Base-by-base conservation (phyloP, 2,797 vertebrate species). In the Hippopotamyrus pictus region DNA sequence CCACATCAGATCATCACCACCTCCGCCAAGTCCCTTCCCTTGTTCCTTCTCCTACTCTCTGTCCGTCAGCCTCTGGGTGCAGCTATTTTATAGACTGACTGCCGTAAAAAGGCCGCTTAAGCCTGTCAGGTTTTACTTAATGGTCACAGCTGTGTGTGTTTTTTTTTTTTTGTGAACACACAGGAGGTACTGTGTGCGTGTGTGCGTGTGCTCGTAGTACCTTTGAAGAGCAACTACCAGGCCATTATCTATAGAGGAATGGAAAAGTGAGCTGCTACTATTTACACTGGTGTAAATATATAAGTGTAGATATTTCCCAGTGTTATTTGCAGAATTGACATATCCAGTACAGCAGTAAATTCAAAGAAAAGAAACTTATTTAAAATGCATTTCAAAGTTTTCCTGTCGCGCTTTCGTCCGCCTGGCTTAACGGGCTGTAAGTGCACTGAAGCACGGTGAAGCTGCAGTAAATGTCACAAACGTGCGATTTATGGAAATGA, bases 401-500 rank as follows among this genome's bases (percentile, higher is more conserved):
- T 46, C 8, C 19, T 46, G 19, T n/a, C 9, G n/a, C 3, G 79
- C 79, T 50, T 50, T 48, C 79, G 44, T 29, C 9, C 79, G n/a
- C 44, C 5, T 9, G 44, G 17, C 19, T 22, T 83, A 83, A 83
- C 46, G 44, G 79, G 44, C 46, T 33, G 25, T 86, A 57, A 33
- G 85, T 86, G 50, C 51, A 37, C 14, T 2, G 85, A 86, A 86
- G 85, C 85, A 14, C 85, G 51, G 29, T 33, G 51, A 86, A 37
- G 51, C 51, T 41, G 50, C 51, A 57, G 22, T 86, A 86, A 86
- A 86, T 86, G 50, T 86, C 50, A 86, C 25, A 86, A 86, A 54
- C 84, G 50, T 50, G 79, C 48, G 84, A 86, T 86, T 86, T 86
- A 86, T 86, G 84, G 84, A 86, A 29, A 86, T 86, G 50, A 19